A percentile compares a stretch with the other conserved stretches of the same genome.
These are phyloP conservation scores for Melipona quadrifasciata DNA, from an alignment of 1,140 invertebrate species.

Conservation along the genomic window DNA sequence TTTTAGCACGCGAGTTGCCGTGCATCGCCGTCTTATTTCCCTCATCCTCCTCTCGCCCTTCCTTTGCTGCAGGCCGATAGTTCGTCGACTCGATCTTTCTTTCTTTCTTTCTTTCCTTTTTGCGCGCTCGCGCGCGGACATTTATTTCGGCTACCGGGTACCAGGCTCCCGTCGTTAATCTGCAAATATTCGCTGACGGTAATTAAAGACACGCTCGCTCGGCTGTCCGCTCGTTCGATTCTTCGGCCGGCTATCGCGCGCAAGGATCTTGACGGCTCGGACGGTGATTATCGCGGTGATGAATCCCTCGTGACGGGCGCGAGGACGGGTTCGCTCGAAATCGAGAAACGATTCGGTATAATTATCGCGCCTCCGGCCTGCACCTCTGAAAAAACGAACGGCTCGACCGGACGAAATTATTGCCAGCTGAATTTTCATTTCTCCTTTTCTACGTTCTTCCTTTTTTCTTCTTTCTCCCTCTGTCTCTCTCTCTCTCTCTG, in stretches of 20 bases:
- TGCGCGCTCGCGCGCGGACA: slow-evolving; percentile 3
- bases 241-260: slow-evolving; percentile 14
- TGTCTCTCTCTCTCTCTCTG: neutral
- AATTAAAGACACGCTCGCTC: slow-evolving; percentile 64
- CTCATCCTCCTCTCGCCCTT: neutral
- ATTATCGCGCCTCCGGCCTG: slow-evolving; percentile 33
- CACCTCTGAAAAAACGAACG: neutral
- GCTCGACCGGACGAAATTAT: neutral
- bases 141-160: slow-evolving; percentile 49
- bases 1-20: slow-evolving; percentile 66
- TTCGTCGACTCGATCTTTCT: too few relatives aligned
- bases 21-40: slow-evolving; percentile 46
- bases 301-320: slow-evolving; percentile 31
- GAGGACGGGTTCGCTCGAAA: slow-evolving; percentile 10
- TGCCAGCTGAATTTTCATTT: neutral
- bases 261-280: slow-evolving; percentile 40
- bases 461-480: too few relatives aligned
- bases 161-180: slow-evolving; percentile 49
- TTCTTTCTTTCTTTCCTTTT: neutral
- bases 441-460: neutral
- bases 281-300: slow-evolving; percentile 54
- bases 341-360: slow-evolving; percentile 37
- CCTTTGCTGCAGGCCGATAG: too few relatives aligned
- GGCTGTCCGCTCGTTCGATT: slow-evolving; percentile 21
- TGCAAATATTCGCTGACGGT: slow-evolving; percentile 64